These are phyloP conservation scores for Asobara japonica DNA, from an alignment of 1,140 invertebrate genomes.

Conservation along the genomic window DNA sequence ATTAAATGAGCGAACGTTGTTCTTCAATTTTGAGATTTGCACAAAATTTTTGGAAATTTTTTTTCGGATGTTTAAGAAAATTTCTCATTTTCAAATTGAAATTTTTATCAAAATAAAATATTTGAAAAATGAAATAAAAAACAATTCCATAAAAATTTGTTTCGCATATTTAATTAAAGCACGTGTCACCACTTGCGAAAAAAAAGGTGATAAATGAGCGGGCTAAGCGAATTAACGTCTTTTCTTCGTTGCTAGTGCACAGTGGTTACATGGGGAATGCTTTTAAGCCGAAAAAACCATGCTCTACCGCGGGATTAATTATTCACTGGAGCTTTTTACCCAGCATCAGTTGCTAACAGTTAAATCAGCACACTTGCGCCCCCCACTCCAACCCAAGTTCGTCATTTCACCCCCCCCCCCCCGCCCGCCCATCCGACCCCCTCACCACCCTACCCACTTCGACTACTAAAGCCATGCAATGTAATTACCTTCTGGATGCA, in stretches of 20 bases:
- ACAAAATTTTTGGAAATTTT: too few relatives aligned
- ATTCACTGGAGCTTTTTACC: constrained; percentile 3
- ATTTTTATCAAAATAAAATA: neutral
- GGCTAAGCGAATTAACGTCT: neutral
- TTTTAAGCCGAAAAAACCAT: constrained; percentile 5
- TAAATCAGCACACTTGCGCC: constrained; percentile 30
- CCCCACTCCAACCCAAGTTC: neutral
- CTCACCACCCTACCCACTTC: constrained; percentile 18
- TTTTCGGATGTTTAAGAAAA: too few relatives aligned
- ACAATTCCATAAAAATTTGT: neutral
- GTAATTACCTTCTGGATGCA: constrained; percentile 54
- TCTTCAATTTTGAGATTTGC: too few relatives aligned
- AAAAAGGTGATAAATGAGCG: constrained; percentile 8
- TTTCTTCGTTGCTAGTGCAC: neutral
- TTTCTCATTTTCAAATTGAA: too few relatives aligned
- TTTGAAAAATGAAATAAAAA: neutral
- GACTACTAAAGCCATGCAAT: constrained; percentile 32
- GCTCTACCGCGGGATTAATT: neutral
- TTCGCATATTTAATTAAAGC: neutral
- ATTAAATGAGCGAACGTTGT: too few relatives aligned
- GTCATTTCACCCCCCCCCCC: constrained; percentile 13
- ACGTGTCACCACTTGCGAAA: neutral
- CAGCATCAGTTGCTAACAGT: constrained; percentile 5
- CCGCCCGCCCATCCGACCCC: constrained; percentile 1
- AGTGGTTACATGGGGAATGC: neutral